These are phyloP conservation scores for Dreissena polymorpha DNA, from an alignment of 1,140 invertebrate species.

Conservation along the genomic window DNA sequence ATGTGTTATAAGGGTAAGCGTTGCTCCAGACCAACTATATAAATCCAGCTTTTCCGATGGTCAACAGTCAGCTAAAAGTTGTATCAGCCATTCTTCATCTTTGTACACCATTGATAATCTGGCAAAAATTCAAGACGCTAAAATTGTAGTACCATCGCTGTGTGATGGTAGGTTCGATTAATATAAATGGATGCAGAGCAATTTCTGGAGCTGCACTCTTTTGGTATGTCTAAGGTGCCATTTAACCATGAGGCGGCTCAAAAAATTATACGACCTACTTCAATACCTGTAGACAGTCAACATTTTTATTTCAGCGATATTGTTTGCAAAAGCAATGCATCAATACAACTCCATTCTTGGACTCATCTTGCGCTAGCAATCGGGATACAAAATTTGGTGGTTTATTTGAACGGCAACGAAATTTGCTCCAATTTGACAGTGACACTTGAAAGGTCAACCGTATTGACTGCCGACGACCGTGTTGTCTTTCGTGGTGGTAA, in stretches of 20 bases:
- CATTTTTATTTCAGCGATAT: background rate
- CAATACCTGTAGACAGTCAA: no score
- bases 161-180: slow-evolving; percentile 37
- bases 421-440: background rate
- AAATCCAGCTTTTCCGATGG: background rate
- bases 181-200: no score
- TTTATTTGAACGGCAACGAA: background rate
- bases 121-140: background rate
- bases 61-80: background rate
- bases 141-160: background rate
- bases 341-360: background rate
- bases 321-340: background rate
- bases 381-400: background rate
- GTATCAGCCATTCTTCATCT: background rate
- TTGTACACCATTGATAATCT: background rate
- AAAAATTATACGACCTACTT: no score
- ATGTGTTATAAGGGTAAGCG: no score
- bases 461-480: background rate
- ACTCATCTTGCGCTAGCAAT: background rate
- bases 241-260: background rate
- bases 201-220: no score
- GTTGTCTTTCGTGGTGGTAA: background rate
- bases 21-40: no score
- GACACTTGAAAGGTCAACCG: background rate
- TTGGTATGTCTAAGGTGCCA: background rate